phyloP scores from a whole-genome alignment of 2,888 invertebrate species.

The Girardia tigrina region DNA sequence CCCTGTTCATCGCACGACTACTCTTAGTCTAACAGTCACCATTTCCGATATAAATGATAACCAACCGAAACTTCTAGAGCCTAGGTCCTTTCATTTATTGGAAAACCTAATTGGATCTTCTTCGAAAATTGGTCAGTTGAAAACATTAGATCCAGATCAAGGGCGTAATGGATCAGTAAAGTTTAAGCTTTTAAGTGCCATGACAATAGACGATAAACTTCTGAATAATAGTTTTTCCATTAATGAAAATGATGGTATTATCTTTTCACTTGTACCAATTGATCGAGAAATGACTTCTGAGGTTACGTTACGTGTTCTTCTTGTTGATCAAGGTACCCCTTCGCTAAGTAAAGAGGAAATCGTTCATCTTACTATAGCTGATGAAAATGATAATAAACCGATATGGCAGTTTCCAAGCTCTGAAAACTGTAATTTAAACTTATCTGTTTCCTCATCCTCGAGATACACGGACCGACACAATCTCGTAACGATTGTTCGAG shows the following conservation, averaged over 20 bases:
- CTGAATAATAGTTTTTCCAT: background rate
- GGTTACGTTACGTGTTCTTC: background rate
- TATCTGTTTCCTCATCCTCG: background rate
- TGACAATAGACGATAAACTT: background rate
- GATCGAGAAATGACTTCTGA: background rate
- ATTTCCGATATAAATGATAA: background rate
- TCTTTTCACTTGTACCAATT: background rate
- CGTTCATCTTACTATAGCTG: background rate
- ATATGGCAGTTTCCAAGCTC: background rate
- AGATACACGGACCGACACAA: background rate
- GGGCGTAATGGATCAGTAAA: background rate
- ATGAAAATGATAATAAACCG: constrained; percentile 8
- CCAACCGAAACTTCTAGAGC: background rate
- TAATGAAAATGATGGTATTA: background rate
- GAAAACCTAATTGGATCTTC: background rate
- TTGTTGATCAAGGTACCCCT: background rate
- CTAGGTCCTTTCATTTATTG: background rate
- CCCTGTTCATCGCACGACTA: background rate
- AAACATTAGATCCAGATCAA: background rate
- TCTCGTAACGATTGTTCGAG: background rate
- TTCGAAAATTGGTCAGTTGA: background rate
- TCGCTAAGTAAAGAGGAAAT: background rate
- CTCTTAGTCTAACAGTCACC: background rate
- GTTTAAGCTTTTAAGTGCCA: background rate
- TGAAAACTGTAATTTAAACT: background rate